phyloP scores from a whole-genome alignment of 1,140 invertebrate genomes.

The Arion vulgaris region DNA sequence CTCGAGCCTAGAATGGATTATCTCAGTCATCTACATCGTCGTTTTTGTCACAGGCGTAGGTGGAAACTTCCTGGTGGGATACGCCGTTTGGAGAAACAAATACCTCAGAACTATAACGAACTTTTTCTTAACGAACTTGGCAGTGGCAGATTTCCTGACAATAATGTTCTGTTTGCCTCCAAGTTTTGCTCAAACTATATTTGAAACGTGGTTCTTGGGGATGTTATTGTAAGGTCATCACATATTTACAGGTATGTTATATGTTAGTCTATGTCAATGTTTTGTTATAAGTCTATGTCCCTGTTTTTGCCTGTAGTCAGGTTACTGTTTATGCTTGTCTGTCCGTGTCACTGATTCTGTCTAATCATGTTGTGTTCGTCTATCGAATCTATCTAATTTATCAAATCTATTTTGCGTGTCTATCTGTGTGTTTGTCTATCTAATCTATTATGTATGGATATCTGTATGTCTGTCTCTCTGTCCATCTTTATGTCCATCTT shows the following conservation, averaged over 20 bases:
- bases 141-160: slow-evolving; percentile 91
- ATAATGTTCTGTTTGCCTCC: slow-evolving; percentile 89
- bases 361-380: neutral
- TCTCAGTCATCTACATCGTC: slow-evolving; percentile 76
- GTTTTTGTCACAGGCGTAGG: slow-evolving; percentile 85
- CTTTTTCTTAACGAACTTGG: slow-evolving; percentile 92
- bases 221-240: slow-evolving; percentile 85
- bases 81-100: slow-evolving; percentile 87
- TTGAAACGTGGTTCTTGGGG: slow-evolving; percentile 91
- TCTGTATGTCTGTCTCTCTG: neutral
- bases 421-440: neutral
- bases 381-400: neutral
- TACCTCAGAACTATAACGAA: slow-evolving; percentile 92
- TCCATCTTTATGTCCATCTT: neutral
- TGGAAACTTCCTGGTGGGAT: slow-evolving; percentile 90
- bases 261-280: neutral
- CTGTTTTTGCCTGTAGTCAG: neutral
- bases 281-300: neutral
- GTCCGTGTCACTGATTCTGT: neutral
- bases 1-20: slow-evolving; percentile 51
- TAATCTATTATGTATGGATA: neutral
- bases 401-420: slow-evolving; percentile 9
- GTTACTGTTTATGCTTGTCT: neutral
- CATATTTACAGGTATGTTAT: slow-evolving; percentile 85
- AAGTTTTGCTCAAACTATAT: slow-evolving; percentile 87